Conservation (phyloP, 2,797 vertebrate genomes). For the Phataginus tricuspis region DNA sequence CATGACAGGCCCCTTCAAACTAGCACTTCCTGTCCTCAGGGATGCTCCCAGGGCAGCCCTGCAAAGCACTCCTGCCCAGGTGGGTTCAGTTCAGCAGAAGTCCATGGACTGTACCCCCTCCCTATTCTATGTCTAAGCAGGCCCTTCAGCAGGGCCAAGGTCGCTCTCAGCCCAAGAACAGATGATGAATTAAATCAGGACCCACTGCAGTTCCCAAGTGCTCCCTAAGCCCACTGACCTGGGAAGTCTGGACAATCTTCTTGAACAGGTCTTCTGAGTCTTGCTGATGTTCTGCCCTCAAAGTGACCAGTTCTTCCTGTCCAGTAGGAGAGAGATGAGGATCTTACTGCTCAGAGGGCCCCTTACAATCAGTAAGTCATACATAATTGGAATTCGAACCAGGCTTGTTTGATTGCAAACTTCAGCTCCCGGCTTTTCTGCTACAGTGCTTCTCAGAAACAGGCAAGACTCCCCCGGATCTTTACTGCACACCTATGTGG, state of each 20-base stretch:
- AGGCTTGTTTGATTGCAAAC: neutral
- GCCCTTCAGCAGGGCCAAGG: neutral
- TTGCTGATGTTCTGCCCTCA: constrained; percentile 80
- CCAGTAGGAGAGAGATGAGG: neutral
- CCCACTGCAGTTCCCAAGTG: accelerated
- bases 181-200: neutral
- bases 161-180: neutral
- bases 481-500: neutral
- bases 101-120: accelerated
- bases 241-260: constrained; percentile 83
- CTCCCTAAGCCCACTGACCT: constrained; percentile 68
- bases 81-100: neutral
- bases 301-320: constrained; percentile 80
- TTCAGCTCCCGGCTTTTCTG: neutral
- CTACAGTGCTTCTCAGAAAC: neutral
- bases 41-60: accelerated
- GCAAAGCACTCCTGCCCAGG: no score
- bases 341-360: neutral
- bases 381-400: neutral
- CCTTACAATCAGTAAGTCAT: neutral
- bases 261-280: constrained; percentile 79
- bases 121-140: neutral
- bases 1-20: neutral
- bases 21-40: neutral
- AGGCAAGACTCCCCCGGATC: accelerated